These are phyloP conservation scores for Standfussiana lucernea DNA, from an alignment of 2,888 invertebrate species.

Conservation along the genomic window DNA sequence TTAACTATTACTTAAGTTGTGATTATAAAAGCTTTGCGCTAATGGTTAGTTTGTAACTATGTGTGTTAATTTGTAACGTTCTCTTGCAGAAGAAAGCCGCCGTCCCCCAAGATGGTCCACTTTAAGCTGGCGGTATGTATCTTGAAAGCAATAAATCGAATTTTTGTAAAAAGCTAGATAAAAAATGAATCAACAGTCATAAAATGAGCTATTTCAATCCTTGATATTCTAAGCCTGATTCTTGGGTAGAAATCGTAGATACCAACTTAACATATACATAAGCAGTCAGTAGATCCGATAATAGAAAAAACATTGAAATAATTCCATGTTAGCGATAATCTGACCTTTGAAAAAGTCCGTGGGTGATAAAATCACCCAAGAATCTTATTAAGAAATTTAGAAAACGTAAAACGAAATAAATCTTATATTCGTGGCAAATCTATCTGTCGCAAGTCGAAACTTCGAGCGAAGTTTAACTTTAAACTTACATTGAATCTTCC, in stretches of 20 bases:
- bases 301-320: not conserved
- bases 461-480: not conserved
- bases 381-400: not conserved
- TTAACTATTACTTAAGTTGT: constrained; percentile 43
- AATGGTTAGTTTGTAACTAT: not conserved
- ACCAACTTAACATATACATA: not conserved
- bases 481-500: constrained; percentile 8
- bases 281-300: not conserved
- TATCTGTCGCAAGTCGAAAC: constrained; percentile 4
- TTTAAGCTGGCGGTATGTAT: constrained; percentile 74
- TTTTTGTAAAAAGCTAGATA: not conserved
- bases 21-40: constrained; percentile 32
- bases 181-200: not conserved
- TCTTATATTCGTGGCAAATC: not conserved
- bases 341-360: not conserved
- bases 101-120: constrained; percentile 73
- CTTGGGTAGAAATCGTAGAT: not conserved
- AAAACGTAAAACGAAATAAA: not conserved
- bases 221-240: not conserved
- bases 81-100: constrained; percentile 69
- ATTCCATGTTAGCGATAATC: not conserved
- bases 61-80: constrained; percentile 22
- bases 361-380: not conserved
- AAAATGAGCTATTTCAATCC: not conserved
- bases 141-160: not conserved